Conservation (phyloP, 2,888 invertebrate genomes). For the Spodoptera exigua region DNA sequence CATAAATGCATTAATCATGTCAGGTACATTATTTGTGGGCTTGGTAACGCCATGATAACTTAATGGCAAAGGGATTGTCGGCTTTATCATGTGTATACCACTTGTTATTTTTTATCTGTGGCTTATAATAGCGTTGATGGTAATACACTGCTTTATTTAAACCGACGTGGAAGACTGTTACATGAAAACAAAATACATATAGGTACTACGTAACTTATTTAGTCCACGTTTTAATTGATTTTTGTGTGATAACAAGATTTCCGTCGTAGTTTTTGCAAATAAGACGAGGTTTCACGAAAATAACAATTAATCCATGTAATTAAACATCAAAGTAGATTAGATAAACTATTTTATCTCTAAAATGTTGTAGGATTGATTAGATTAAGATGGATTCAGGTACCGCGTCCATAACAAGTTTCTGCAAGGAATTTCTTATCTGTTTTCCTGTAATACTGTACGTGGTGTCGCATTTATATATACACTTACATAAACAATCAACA, state of each 20-base stretch:
- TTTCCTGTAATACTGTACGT: slow-evolving; percentile 10
- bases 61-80: neutral
- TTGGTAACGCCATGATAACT: slow-evolving; percentile 13
- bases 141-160: neutral
- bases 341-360: slow-evolving; percentile 8
- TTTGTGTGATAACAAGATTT: too few relatives aligned
- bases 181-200: neutral
- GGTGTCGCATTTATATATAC: neutral
- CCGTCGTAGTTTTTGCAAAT: too few relatives aligned
- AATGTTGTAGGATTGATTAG: slow-evolving; percentile 30
- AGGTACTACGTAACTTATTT: too few relatives aligned
- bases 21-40: slow-evolving; percentile 4
- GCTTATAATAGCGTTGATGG: neutral
- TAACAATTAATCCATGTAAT: slow-evolving; percentile 20
- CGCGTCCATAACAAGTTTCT: slow-evolving; percentile 1
- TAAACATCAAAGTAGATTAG: slow-evolving; percentile 23
- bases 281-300: slow-evolving; percentile 14
- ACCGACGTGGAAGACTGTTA: neutral
- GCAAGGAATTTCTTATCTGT: neutral
- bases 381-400: slow-evolving; percentile 9
- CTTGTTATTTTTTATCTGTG: slow-evolving; percentile 3
- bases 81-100: slow-evolving; percentile 7
- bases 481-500: too few relatives aligned
- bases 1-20: neutral
- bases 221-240: too few relatives aligned